Conservation (phyloP, 2,888 invertebrate genomes). For the Harpalus rubripes region DNA sequence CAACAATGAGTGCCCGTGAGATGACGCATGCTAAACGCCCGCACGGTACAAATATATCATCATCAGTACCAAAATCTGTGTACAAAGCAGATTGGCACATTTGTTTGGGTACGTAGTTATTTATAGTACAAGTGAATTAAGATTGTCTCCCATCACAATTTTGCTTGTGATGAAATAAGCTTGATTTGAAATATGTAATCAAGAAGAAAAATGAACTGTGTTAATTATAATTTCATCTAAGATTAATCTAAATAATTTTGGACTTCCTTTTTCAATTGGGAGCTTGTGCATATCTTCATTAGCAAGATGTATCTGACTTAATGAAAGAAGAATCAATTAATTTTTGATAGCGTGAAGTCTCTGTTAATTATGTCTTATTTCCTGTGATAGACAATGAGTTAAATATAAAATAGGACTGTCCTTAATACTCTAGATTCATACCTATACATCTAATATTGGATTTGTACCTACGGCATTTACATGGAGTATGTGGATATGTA, state of each 20-base stretch:
- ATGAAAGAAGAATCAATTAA: constrained; percentile 27
- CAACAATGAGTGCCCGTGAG: too few species aligned
- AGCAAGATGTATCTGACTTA: constrained; percentile 4
- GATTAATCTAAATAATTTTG: constrained; percentile 35
- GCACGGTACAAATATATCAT: too few species aligned
- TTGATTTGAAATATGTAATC: not conserved
- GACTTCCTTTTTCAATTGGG: constrained; percentile 35
- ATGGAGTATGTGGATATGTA: too few species aligned
- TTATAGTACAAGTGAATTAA: too few species aligned
- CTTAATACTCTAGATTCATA: too few species aligned
- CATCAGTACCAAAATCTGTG: too few species aligned
- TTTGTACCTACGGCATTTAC: too few species aligned
- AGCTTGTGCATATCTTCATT: constrained; percentile 22
- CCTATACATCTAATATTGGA: too few species aligned
- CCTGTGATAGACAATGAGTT: not conserved
- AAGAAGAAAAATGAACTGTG: constrained; percentile 22
- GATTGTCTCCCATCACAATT: not conserved
- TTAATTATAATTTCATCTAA: constrained; percentile 1
- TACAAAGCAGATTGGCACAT: too few species aligned
- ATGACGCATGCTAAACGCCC: too few species aligned
- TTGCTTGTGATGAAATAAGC: not conserved
- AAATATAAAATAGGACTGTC: too few species aligned
- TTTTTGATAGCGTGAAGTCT: constrained; percentile 32
- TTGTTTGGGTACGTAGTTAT: too few species aligned
- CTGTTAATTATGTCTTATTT: constrained; percentile 15